These are phyloP conservation scores for Martes flavigula DNA, from an alignment of 2,797 vertebrate genomes.

Conservation along the genomic window DNA sequence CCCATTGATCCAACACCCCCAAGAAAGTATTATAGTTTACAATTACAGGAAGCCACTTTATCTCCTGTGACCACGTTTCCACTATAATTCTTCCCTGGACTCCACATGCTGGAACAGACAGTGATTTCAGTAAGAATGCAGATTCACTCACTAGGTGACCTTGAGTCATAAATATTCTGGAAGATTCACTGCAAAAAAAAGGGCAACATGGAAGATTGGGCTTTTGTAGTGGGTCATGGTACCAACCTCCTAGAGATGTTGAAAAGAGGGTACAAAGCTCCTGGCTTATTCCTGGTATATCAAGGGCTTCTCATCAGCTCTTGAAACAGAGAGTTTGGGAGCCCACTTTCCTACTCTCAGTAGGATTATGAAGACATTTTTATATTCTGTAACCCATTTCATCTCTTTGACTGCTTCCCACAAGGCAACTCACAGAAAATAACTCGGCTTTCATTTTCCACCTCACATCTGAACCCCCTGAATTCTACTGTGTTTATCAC, in stretches of 20 bases:
- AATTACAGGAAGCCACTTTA: not conserved
- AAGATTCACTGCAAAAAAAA: conserved; percentile 56
- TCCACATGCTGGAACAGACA: not conserved
- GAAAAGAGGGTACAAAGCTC: conserved; percentile 23
- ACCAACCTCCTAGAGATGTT: conserved; percentile 22
- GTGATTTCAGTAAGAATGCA: not conserved
- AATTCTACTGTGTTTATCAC: conserved; percentile 76
- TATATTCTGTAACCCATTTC: conserved; percentile 36
- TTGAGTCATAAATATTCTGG: not conserved
- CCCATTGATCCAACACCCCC: not conserved
- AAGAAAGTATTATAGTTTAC: not conserved
- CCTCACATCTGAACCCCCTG: conserved; percentile 70
- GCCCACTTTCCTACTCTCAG: conserved; percentile 49
- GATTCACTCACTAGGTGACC: not conserved
- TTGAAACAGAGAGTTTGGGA: conserved; percentile 8
- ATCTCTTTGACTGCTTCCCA: conserved; percentile 63
- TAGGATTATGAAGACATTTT: conserved; percentile 64
- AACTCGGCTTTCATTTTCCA: conserved; percentile 75
- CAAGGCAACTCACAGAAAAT: conserved; percentile 67
- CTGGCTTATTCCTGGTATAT: conserved; percentile 15
- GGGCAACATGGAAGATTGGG: not conserved
- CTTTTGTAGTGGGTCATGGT: not conserved
- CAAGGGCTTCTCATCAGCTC: not conserved
- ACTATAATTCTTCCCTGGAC: not conserved
- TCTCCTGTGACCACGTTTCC: not conserved